These are phyloP conservation scores for Acronicta psi DNA, from an alignment of 2,888 invertebrate genomes.

Conservation along the genomic window DNA sequence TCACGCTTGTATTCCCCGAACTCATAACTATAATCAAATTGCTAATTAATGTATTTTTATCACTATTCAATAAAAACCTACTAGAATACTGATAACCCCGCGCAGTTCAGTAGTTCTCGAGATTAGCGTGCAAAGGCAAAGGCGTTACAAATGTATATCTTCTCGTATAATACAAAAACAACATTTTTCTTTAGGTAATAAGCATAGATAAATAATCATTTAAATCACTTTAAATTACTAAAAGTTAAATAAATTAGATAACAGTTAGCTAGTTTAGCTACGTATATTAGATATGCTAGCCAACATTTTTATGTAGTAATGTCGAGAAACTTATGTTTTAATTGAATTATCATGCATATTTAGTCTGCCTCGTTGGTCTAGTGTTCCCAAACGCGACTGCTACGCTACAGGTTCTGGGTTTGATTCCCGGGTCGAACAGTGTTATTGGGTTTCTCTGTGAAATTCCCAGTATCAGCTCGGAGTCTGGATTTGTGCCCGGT, in stretches of 20 bases:
- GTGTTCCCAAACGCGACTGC: too few relatives aligned
- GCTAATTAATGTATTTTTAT: background rate
- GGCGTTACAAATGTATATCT: too few relatives aligned
- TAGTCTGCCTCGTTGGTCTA: too few relatives aligned
- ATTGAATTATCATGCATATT: slow-evolving; percentile 45
- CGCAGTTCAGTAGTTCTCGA: slow-evolving; percentile 17
- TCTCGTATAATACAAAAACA: background rate
- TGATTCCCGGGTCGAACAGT: too few relatives aligned
- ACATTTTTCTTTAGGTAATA: slow-evolving; percentile 9
- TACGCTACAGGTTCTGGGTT: too few relatives aligned
- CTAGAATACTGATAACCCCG: slow-evolving; percentile 28
- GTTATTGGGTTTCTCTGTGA: too few relatives aligned
- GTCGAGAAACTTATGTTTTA: slow-evolving; percentile 41
- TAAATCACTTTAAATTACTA: slow-evolving; percentile 9
- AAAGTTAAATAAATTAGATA: too few relatives aligned
- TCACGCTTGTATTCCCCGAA: too few relatives aligned
- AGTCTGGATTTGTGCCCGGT: too few relatives aligned
- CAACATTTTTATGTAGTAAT: slow-evolving; percentile 41
- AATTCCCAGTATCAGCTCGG: too few relatives aligned
- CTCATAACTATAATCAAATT: background rate
- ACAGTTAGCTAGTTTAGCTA: too few relatives aligned
- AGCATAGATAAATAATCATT: slow-evolving; percentile 5
- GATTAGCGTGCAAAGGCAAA: slow-evolving; percentile 25
- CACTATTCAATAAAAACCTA: slow-evolving; percentile 12
- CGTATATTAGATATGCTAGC: slow-evolving; percentile 27